Evolutionary conservation across 1,140 invertebrate genomes (phyloP), one percentile per base, ranked within the genome.

Genomic region (Anoplolepis gracilipes): DNA sequence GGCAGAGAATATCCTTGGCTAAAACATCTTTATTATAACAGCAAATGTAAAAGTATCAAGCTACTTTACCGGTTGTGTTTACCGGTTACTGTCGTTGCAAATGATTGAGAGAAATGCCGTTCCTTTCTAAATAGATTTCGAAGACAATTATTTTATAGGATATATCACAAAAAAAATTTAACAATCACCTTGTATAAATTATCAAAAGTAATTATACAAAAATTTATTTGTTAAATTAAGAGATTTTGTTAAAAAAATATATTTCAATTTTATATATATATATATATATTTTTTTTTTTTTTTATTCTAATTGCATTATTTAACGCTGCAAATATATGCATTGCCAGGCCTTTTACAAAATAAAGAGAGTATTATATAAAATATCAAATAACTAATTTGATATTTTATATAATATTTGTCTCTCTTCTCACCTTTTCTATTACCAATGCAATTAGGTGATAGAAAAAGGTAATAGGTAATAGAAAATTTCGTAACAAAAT

Each of bases 21-120:
- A n/a, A 3, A 53, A 39, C 22, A 10, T 25, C 13, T 79, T 67
- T 19, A 25, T 67, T 61, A 11, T 86, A 88, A 28, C 87, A 57
- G 11, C n/a, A 25, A 42, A 46, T 53, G 79, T 36, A 28, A 84
- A 88, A 57, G 19, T 8, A 16, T 28, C 11, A 33, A 11, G 19
- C 69, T 69, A 11, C 13, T 3, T 87, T 88, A 88, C 16, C 87
- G 73, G 84, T 70, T 33, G 53, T 36, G 33, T 6, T 87, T 88
- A 88, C n/a, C 87, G 73, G 84, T 70, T 33, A 62, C 22, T 22
- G 73, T 46, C 42, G 22, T 11, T 10, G 11, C 1, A 39, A 77
- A 33, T 16, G 62, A 69, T 88, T 82, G 13, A 49, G 16, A 53
- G 59, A 86, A 84, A 13, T 33, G 0, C 42, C 67, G 55, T 28